Conservation (phyloP, 2,888 invertebrate species). For the Metacarcinus magister region DNA sequence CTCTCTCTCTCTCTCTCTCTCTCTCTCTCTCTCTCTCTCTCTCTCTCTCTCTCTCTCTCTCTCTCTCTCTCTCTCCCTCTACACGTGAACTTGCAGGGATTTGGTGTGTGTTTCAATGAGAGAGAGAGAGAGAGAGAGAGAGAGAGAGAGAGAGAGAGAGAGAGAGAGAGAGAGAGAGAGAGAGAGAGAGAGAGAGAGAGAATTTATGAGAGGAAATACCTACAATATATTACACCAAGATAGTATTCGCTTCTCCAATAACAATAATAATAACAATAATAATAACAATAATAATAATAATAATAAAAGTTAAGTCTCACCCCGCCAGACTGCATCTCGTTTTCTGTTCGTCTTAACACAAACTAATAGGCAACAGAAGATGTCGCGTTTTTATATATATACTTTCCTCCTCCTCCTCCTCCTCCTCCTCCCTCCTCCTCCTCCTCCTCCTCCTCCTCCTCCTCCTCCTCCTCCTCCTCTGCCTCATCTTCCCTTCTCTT, state of each 20-base stretch:
- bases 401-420: background rate
- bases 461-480: background rate
- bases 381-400: background rate
- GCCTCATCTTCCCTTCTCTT: background rate
- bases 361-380: background rate
- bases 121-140: background rate
- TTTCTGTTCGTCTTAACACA: background rate
- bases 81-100: too few relatives aligned
- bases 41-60: too few relatives aligned
- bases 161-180: constrained; percentile 5
- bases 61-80: too few relatives aligned
- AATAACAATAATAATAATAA: too few relatives aligned
- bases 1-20: background rate
- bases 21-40: background rate
- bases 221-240: background rate
- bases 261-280: too few relatives aligned
- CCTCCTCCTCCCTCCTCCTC: background rate
- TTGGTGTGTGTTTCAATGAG: background rate
- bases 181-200: constrained; percentile 26
- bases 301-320: too few relatives aligned
- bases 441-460: background rate
- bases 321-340: background rate
- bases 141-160: constrained; percentile 37
- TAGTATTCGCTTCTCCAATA: too few relatives aligned
- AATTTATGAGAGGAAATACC: background rate